Base-by-base conservation (phyloP, 2,888 invertebrate genomes). In the Iselma pallidipennis region DNA sequence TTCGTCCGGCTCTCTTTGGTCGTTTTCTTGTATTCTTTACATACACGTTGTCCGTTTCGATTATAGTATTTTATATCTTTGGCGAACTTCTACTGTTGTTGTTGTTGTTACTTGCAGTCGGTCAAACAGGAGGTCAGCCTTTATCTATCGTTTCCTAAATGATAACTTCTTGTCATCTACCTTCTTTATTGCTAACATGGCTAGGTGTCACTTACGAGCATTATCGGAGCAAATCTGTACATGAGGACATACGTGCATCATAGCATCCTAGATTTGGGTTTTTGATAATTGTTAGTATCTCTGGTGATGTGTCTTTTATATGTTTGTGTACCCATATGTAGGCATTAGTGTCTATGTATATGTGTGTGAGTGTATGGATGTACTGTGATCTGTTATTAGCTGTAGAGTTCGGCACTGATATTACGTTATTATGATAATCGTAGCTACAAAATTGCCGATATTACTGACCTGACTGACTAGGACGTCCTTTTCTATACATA, bases 381-480 rank as follows among this genome's bases (percentile, higher is more conserved):
- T 19, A 29, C 51, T 48, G 52, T 63, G 63, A 68, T 67, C 65
- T 70, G 63, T 69, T 61, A 71, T 70, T 70, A 71, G 63, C 60
- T 65, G 57, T 64, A 63, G 37, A 16, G 67, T 66, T 66, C 67
- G 68, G 66, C 71, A 63, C 64, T 68, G 70, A 74, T 72, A 75
- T 75, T 75, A 74, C 74, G 74, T 75, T 74, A 75, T 75, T 75
- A 75, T 72, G 71, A 74, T 75, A 75, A 75, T 75, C 71, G 71
- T 65, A 58, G 68, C 68, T 68, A 59, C 71, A 69, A 75, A 37
- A 75, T 75, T 75, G 75, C 73, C 62, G 71, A 66, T 68, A 74
- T 74, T 75, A 74, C 75, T 66, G 74, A 69, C 71, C 72, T 65
- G 70, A 57, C 65, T 66, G 37, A 49, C 49, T 26, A 49, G n/a